phyloP scores from a whole-genome alignment of 2,888 invertebrate species.

The Galerucella pusilla region DNA sequence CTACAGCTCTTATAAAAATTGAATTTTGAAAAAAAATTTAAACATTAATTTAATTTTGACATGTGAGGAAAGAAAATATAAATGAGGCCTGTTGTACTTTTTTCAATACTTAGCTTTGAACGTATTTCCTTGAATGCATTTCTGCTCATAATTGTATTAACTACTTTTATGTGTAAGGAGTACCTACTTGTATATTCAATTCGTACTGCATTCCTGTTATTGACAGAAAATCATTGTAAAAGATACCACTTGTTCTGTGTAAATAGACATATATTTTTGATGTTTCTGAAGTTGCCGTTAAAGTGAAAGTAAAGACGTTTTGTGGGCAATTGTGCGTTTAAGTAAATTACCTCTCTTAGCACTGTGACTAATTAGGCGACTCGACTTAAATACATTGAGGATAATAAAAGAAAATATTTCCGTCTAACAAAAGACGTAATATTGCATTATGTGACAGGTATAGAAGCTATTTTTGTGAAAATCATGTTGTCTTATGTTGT shows the following conservation, averaged over 20 bases:
- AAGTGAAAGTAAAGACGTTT: neutral
- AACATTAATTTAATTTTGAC: too few species aligned
- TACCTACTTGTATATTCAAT: neutral
- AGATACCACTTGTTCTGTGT: neutral
- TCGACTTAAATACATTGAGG: neutral
- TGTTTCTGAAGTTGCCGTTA: neutral
- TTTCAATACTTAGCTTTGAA: neutral
- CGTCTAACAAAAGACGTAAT: neutral
- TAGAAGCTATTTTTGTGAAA: too few species aligned
- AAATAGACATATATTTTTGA: neutral
- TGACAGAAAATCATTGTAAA: neutral
- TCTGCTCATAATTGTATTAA: too few species aligned
- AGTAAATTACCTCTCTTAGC: neutral
- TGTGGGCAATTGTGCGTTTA: neutral
- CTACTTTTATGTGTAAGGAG: neutral
- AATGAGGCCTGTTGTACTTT: too few species aligned
- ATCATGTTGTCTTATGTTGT: too few species aligned
- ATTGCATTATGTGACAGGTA: neutral
- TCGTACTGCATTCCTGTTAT: neutral
- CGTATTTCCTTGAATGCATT: too few species aligned
- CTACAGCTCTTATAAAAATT: too few species aligned
- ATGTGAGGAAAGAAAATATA: too few species aligned
- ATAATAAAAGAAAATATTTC: constrained; percentile 2
- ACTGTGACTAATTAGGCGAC: constrained; percentile 1
- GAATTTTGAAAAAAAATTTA: too few species aligned